Conservation (phyloP, 1,140 invertebrate genomes). For the Pomacea maculata region DNA sequence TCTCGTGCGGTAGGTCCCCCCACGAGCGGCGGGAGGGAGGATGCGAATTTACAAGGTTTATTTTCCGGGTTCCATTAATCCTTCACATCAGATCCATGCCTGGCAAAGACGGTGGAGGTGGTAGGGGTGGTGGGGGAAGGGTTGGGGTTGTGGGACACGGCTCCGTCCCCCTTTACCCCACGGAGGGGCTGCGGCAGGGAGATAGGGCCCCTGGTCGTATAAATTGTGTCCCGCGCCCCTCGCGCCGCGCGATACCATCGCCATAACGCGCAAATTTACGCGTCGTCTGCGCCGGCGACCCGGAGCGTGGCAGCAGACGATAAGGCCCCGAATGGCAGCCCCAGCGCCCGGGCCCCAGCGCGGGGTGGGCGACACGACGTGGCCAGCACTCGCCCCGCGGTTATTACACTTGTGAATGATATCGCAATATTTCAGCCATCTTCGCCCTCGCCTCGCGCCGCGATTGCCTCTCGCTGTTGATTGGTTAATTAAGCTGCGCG, state of each 20-base stretch:
- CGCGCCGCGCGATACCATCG: not conserved
- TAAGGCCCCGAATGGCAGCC: constrained; percentile 2
- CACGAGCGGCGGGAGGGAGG: not conserved
- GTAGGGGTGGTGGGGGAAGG: not conserved
- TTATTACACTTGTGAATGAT: constrained; percentile 17
- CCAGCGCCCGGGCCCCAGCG: not conserved
- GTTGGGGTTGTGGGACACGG: too few species aligned
- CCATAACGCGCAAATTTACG: constrained; percentile 16
- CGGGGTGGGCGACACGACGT: not conserved
- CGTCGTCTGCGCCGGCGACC: not conserved
- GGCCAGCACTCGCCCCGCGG: not conserved
- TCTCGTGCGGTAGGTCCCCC: too few species aligned
- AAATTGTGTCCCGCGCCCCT: constrained; percentile 7
- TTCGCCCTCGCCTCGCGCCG: not conserved
- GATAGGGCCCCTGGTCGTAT: constrained; percentile 8
- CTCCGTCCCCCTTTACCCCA: too few species aligned
- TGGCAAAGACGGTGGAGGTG: not conserved
- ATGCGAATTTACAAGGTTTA: constrained; percentile 5
- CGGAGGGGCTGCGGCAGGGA: not conserved
- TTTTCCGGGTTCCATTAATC: constrained; percentile 7
- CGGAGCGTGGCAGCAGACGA: not conserved
- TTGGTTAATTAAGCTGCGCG: not conserved
- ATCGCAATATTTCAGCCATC: constrained; percentile 14
- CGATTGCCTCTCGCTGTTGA: not conserved
- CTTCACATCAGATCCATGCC: not conserved